Conservation (phyloP, 1,140 invertebrate species). For the Meteorus sp. region DNA sequence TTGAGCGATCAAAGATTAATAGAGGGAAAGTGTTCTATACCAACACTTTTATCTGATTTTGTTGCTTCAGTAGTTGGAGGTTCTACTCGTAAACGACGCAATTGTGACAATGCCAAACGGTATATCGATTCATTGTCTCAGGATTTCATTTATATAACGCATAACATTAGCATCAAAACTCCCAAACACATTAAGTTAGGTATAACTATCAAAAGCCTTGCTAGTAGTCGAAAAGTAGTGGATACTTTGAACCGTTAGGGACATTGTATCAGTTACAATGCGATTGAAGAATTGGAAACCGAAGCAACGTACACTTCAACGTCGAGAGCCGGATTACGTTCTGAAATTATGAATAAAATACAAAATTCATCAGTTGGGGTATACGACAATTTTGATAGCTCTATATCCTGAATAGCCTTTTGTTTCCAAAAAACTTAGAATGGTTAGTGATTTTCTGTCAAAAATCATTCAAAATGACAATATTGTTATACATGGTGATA, state of each 20-base stretch:
- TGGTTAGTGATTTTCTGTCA: no score
- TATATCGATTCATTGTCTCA: no score
- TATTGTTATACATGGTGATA: no score
- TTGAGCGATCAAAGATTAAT: constrained; percentile 29
- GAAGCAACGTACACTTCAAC: constrained; percentile 28
- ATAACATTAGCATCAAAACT: constrained; percentile 27
- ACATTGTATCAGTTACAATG: constrained; percentile 23
- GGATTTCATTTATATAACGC: background rate
- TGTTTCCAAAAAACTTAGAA: no score
- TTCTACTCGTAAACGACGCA: constrained; percentile 12
- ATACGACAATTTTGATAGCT: no score
- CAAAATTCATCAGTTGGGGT: no score
- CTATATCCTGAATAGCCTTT: no score
- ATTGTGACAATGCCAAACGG: constrained; percentile 8
- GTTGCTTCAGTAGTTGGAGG: constrained; percentile 21
- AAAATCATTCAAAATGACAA: no score
- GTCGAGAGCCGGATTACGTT: no score
- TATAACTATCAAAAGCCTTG: constrained; percentile 42
- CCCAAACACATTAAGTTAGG: constrained; percentile 41
- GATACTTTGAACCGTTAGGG: constrained; percentile 29
- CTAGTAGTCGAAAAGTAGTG: constrained; percentile 41
- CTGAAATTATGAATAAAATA: no score
- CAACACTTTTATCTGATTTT: constrained; percentile 26
- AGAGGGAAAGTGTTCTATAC: constrained; percentile 31
- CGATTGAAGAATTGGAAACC: constrained; percentile 20